A percentile compares a stretch with the other conserved stretches of the same genome.
phyloP scores from a whole-genome alignment of 2,113 vertebrate species.

The Eurypyga helias region DNA sequence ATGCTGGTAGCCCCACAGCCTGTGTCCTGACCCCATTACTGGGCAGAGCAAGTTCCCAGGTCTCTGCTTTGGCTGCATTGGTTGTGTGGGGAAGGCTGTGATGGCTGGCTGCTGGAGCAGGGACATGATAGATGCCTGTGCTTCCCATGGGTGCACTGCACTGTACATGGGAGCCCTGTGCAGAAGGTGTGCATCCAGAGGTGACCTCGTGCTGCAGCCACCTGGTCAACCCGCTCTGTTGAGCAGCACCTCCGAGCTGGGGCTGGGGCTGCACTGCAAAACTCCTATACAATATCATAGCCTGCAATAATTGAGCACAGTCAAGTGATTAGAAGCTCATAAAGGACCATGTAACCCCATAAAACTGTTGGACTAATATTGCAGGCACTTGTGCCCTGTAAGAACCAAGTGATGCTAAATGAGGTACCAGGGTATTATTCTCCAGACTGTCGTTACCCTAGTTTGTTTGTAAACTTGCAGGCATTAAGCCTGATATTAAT shows the following conservation, averaged over 20 bases:
- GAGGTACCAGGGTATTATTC: background rate
- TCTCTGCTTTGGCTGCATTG: background rate
- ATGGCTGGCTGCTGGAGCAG: background rate
- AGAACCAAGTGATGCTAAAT: background rate
- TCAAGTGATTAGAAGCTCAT: background rate
- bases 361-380: background rate
- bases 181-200: background rate
- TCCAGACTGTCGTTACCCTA: background rate
- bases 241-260: fast-evolving
- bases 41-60: background rate
- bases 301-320: background rate
- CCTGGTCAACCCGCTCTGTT: background rate
- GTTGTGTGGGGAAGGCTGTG: fast-evolving
- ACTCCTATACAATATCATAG: background rate
- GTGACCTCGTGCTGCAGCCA: background rate
- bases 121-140: fast-evolving
- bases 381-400: background rate
- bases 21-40: fast-evolving
- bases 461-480: background rate
- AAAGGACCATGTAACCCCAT: background rate
- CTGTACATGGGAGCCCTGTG: fast-evolving
- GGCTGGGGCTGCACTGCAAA: background rate
- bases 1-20: background rate
- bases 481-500: background rate
- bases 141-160: fast-evolving